Evolutionary conservation across 2,113 vertebrate genomes (phyloP).

Genomic region (Phrynosoma blainvillii): DNA sequence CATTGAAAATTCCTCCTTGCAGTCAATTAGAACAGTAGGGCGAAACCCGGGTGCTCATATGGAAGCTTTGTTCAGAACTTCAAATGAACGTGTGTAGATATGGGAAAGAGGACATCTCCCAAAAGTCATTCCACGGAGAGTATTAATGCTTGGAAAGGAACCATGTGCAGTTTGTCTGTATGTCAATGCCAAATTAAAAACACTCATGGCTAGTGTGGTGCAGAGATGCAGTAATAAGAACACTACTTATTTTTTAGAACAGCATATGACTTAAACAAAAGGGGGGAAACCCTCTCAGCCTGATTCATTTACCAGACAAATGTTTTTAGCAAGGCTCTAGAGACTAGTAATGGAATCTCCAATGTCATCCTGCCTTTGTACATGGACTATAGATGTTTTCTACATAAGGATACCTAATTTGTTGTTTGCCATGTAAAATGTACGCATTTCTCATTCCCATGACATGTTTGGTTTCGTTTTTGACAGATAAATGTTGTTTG

Average conservation of each 20-base stretch:
- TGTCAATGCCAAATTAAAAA: background rate
- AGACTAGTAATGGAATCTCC: conserved; percentile 1
- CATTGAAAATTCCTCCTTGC: background rate
- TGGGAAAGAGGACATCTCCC: background rate
- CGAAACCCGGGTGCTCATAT: background rate
- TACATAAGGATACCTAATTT: background rate
- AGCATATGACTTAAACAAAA: background rate
- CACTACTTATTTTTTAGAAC: background rate
- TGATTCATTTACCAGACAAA: conserved; percentile 21
- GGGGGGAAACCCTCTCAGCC: background rate
- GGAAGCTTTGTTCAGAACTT: background rate
- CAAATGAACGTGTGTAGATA: background rate
- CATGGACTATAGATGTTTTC: background rate
- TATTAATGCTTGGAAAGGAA: background rate
- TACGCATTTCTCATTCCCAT: conserved; percentile 5
- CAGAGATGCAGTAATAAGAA: background rate
- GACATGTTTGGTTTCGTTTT: background rate
- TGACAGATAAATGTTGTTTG: background rate
- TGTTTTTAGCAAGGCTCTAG: conserved; percentile 7
- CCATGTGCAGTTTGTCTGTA: too few relatives aligned
- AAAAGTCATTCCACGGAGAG: background rate
- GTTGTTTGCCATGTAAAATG: conserved; percentile 2
- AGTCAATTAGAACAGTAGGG: background rate
- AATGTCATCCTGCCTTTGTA: background rate
- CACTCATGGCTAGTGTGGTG: background rate